Evolutionary conservation across 2,113 vertebrate genomes (phyloP).

Genomic region (Arvicanthis niloticus): DNA sequence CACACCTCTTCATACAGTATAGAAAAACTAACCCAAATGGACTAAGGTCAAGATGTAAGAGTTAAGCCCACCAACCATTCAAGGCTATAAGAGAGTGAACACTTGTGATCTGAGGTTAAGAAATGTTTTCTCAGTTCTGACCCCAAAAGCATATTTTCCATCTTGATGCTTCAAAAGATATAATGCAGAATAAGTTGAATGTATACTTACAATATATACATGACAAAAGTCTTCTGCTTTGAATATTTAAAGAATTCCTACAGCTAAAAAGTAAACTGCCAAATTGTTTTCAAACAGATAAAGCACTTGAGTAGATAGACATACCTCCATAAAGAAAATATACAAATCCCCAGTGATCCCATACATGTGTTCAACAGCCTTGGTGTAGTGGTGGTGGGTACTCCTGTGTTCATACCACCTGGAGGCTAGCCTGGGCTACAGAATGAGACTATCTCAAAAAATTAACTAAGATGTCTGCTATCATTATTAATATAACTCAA

Average conservation of each 20-base stretch:
- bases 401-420: not conserved
- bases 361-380: not conserved
- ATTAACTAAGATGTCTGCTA: not conserved
- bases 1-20: not conserved
- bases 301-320: too few species aligned
- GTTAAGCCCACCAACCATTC: not conserved
- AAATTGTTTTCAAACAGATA: too few species aligned
- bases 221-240: too few species aligned
- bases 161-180: not conserved
- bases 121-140: not conserved
- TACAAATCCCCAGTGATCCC: too few species aligned
- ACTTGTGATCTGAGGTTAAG: not conserved
- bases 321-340: too few species aligned
- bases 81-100: not conserved
- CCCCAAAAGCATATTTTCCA: not conserved
- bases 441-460: not conserved
- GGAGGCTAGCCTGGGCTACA: not conserved
- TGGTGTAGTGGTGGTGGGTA: not conserved
- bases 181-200: not conserved
- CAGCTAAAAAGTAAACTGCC: too few species aligned
- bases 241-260: too few species aligned
- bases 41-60: not conserved
- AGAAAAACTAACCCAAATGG: not conserved
- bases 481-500: not conserved
- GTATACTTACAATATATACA: not conserved